Conservation (phyloP, 2,797 vertebrate genomes). For the Apogon talboti region DNA sequence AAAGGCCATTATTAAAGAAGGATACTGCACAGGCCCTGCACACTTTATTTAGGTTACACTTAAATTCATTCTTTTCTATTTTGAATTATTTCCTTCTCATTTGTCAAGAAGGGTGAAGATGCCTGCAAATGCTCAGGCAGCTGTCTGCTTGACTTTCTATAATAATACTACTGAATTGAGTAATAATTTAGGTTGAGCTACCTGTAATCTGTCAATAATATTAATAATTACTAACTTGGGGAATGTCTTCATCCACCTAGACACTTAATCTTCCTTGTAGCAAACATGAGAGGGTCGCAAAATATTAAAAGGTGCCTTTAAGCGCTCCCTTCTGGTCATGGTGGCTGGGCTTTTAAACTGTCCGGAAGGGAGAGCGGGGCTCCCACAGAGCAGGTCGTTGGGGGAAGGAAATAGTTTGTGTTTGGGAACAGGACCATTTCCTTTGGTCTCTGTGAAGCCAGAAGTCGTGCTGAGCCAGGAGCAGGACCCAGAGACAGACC, state of each 20-base stretch:
- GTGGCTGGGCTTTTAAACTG: slow-evolving; percentile 51
- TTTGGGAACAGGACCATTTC: slow-evolving; percentile 81
- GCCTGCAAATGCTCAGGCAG: slow-evolving; percentile 21
- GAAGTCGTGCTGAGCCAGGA: slow-evolving; percentile 68
- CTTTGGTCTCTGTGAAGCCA: slow-evolving; percentile 76
- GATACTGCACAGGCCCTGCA: slow-evolving; percentile 9
- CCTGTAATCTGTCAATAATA: neutral
- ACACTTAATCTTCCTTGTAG: neutral
- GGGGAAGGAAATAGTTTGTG: slow-evolving; percentile 83
- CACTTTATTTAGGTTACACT: slow-evolving; percentile 17
- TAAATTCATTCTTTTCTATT: slow-evolving; percentile 16
- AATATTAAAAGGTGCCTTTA: slow-evolving; percentile 24
- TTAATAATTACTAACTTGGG: neutral
- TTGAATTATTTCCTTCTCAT: slow-evolving; percentile 18
- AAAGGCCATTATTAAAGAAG: neutral
- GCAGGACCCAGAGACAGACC: slow-evolving; percentile 28
- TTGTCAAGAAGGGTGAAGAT: slow-evolving; percentile 22
- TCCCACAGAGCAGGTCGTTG: slow-evolving; percentile 71
- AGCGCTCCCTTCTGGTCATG: slow-evolving; percentile 25
- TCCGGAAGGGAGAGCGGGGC: slow-evolving; percentile 70
- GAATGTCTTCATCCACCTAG: neutral
- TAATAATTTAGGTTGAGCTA: neutral
- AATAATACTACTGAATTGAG: too few relatives aligned
- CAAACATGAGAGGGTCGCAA: slow-evolving; percentile 7
- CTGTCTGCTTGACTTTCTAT: too few relatives aligned